Evolutionary conservation across 2,797 vertebrate genomes (phyloP).

Genomic region (Pristis pectinata): DNA sequence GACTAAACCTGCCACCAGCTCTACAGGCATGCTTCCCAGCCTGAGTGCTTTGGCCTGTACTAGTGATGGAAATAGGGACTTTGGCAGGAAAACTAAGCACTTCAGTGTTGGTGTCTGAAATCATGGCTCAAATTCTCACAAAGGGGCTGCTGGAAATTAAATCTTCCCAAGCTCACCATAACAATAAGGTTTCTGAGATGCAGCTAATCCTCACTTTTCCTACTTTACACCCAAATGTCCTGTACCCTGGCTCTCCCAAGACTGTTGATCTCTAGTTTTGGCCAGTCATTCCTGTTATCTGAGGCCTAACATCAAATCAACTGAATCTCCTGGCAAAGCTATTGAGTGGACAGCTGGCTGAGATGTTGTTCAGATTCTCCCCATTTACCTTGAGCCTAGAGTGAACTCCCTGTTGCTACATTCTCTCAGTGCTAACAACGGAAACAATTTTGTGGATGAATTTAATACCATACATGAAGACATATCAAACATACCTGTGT

Average conservation of each 20-base stretch:
- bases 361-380: background rate
- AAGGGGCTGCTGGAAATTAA: background rate
- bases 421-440: background rate
- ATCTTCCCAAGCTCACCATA: background rate
- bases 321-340: background rate
- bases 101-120: too few relatives aligned
- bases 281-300: background rate
- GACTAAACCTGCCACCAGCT: too few relatives aligned
- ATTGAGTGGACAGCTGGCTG: background rate
- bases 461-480: background rate
- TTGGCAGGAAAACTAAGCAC: too few relatives aligned
- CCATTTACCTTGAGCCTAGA: background rate
- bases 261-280: background rate
- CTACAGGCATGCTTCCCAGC: too few relatives aligned
- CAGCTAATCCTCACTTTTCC: background rate
- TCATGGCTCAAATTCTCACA: background rate
- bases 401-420: background rate
- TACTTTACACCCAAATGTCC: background rate
- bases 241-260: background rate
- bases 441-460: background rate
- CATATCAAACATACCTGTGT: background rate
- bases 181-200: background rate
- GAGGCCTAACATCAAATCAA: too few relatives aligned
- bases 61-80: too few relatives aligned
- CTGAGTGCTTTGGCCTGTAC: too few relatives aligned